phyloP scores from a whole-genome alignment of 2,113 vertebrate genomes.

The Puma concolor region DNA sequence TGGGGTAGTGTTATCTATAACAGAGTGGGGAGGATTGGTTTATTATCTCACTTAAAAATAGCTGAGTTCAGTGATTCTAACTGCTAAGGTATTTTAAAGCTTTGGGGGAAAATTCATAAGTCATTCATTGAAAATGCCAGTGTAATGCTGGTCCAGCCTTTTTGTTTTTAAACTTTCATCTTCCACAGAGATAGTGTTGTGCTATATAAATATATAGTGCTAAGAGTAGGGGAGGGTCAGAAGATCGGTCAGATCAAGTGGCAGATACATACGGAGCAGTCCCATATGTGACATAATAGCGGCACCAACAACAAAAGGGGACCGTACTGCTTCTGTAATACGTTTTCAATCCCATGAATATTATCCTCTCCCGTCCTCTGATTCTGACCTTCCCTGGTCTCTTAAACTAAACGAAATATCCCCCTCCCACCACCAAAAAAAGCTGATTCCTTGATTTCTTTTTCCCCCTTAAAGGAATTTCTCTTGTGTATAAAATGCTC shows the following conservation, averaged over 20 bases:
- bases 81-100: not conserved
- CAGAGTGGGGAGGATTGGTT: not conserved
- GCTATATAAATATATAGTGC: not conserved
- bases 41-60: conserved; percentile 31
- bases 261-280: not conserved
- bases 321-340: no score
- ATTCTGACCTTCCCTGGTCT: not conserved
- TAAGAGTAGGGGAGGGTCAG: not conserved
- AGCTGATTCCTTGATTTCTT: not conserved
- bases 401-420: not conserved
- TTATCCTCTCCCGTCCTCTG: not conserved
- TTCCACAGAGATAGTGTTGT: not conserved
- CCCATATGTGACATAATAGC: not conserved
- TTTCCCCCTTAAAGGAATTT: conserved; percentile 63
- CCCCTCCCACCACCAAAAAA: rapidly evolving
- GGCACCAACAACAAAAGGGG: not conserved
- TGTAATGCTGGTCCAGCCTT: not conserved
- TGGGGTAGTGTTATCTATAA: not conserved
- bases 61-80: not conserved
- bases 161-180: not conserved
- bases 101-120: not conserved
- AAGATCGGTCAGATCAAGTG: not conserved
- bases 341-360: not conserved
- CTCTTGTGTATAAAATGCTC: conserved; percentile 66
- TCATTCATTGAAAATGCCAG: not conserved